Percentiles rank a stretch among this genome's conserved stretches.
phyloP scores from a whole-genome alignment of 2,797 vertebrate genomes.

The Heliangelus exortis region DNA sequence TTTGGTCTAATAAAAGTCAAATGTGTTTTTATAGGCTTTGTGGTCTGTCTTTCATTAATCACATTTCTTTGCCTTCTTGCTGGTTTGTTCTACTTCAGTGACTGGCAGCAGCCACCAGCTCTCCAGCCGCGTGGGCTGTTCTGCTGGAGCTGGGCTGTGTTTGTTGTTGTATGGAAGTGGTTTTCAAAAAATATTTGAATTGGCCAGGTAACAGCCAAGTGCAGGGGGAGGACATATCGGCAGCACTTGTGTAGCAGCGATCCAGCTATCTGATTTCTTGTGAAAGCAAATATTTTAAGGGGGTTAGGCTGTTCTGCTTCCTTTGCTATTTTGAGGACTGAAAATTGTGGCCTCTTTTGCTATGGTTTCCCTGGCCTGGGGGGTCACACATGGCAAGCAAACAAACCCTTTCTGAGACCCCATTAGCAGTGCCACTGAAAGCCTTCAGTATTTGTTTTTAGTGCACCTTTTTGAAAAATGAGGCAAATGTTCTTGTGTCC shows the following conservation, averaged over 20 bases:
- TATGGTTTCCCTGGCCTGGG: neutral
- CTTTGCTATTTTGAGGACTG: neutral
- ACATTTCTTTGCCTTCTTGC: slow-evolving; percentile 2
- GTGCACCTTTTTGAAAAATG: neutral
- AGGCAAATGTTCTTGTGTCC: neutral
- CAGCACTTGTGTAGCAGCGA: neutral
- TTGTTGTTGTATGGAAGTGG: slow-evolving; percentile 68
- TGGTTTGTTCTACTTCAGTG: slow-evolving; percentile 40
- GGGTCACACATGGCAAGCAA: neutral
- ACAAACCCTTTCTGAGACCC: neutral
- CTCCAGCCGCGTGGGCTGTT: neutral
- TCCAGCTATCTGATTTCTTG: slow-evolving; percentile 47
- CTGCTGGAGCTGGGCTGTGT: slow-evolving; percentile 3
- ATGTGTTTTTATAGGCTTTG: slow-evolving; percentile 49
- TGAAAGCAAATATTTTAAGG: slow-evolving; percentile 44
- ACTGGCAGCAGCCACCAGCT: slow-evolving; percentile 15
- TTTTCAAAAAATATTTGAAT: slow-evolving; percentile 65
- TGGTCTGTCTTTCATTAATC: slow-evolving; percentile 61
- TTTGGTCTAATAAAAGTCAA: slow-evolving; percentile 54
- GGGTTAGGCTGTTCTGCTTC: neutral
- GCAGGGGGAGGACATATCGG: neutral
- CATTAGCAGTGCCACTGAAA: neutral
- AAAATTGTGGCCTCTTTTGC: neutral
- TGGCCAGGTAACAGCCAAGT: slow-evolving; percentile 52
- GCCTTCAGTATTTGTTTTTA: neutral